Evolutionary conservation across 2,797 vertebrate genomes (phyloP).

Genomic region (Mormyrus hasselquistii): DNA sequence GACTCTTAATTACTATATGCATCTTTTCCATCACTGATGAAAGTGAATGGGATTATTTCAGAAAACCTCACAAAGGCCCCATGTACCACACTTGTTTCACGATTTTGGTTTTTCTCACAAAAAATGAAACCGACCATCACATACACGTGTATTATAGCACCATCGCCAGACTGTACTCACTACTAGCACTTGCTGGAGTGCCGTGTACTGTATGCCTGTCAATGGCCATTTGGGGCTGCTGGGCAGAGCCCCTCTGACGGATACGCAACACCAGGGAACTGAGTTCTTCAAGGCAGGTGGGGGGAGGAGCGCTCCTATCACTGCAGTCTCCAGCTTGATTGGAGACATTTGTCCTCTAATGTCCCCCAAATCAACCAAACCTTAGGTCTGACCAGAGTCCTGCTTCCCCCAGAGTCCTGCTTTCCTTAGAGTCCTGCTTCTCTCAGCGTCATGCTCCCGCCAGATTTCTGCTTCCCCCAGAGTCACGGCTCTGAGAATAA

Average conservation of each 20-base stretch:
- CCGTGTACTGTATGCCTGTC: slow-evolving; percentile 48
- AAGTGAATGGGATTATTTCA: neutral
- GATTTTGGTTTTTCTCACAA: neutral
- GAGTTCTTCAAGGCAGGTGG: slow-evolving; percentile 61
- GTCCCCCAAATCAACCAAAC: neutral
- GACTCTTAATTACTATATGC: neutral
- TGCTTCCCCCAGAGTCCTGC: too few relatives aligned
- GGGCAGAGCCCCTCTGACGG: slow-evolving; percentile 34
- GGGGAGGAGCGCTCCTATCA: slow-evolving; percentile 42
- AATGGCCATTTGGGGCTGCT: slow-evolving; percentile 47
- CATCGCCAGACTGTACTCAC: slow-evolving; percentile 35
- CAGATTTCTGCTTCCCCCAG: neutral
- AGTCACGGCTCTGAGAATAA: neutral
- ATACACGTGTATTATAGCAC: neutral
- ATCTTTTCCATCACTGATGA: neutral
- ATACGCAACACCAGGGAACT: slow-evolving; percentile 48
- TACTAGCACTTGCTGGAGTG: slow-evolving; percentile 52
- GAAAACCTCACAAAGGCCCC: neutral
- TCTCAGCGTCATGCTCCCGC: too few relatives aligned
- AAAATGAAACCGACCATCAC: neutral
- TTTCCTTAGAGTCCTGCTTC: too few relatives aligned
- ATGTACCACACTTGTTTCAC: neutral
- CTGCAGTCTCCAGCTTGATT: slow-evolving; percentile 28
- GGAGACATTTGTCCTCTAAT: neutral
- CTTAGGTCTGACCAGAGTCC: too few relatives aligned